A percentile compares a stretch with the other conserved stretches of the same genome.
Evolutionary conservation across 1,140 invertebrate genomes (phyloP).

Genomic region (Hylaeus anthracinus): DNA sequence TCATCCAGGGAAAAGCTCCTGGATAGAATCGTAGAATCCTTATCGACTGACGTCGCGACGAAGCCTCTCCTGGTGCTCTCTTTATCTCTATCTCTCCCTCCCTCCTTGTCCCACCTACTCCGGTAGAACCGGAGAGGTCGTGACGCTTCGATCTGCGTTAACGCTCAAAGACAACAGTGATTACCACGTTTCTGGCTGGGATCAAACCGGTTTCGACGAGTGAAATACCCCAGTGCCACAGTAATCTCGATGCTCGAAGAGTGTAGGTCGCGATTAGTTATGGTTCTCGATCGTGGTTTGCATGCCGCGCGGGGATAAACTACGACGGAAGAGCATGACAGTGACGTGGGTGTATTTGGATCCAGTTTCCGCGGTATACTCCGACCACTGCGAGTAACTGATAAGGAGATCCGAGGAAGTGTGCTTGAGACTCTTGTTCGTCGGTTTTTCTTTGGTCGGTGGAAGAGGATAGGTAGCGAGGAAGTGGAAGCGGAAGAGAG

Average conservation of each 20-base stretch:
- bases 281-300: neutral
- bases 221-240: neutral
- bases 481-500: constrained; percentile 1
- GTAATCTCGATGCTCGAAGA: no score
- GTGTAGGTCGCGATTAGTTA: neutral
- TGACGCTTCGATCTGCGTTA: neutral
- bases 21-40: constrained; percentile 9
- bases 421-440: neutral
- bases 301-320: neutral
- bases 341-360: constrained; percentile 31
- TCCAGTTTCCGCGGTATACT: neutral
- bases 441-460: neutral
- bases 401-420: neutral
- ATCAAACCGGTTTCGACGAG: no score
- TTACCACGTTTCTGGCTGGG: neutral
- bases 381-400: constrained; percentile 23
- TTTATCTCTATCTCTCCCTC: no score
- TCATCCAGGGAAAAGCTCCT: neutral
- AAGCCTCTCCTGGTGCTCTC: no score
- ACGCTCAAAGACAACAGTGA: neutral
- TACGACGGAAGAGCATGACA: constrained; percentile 14
- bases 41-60: neutral
- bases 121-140: neutral
- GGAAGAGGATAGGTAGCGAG: constrained; percentile 2
- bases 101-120: neutral